A percentile compares a stretch with the other conserved stretches of the same genome.
These are phyloP conservation scores for Drosophila eohydei DNA, from an alignment of 2,888 invertebrate genomes.

Conservation along the genomic window DNA sequence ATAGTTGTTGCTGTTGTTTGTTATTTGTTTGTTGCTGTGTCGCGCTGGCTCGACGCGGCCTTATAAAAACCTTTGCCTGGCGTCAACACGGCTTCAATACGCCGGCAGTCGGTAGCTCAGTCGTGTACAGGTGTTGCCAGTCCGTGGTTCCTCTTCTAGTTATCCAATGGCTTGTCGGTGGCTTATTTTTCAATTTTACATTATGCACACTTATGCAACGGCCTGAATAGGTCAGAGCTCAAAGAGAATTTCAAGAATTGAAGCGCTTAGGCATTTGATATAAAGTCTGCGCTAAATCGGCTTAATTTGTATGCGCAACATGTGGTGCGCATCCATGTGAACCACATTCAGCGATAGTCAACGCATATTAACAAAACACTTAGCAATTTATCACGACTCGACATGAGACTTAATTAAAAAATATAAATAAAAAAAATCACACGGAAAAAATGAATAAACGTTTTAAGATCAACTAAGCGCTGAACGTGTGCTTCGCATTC, in stretches of 20 bases:
- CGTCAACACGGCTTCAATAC: slow-evolving; percentile 74
- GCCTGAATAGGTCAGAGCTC: slow-evolving; percentile 8
- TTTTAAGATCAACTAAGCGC: slow-evolving; percentile 30
- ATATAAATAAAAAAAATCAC: slow-evolving; percentile 32
- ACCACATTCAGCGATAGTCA: slow-evolving; percentile 40
- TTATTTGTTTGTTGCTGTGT: slow-evolving; percentile 66
- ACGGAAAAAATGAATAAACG: slow-evolving; percentile 26
- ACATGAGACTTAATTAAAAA: slow-evolving; percentile 14
- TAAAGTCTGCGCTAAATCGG: background rate
- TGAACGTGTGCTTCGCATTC: slow-evolving; percentile 10
- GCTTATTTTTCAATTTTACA: slow-evolving; percentile 17
- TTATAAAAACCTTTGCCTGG: slow-evolving; percentile 79
- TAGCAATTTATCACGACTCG: slow-evolving; percentile 1
- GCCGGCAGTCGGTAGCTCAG: slow-evolving; percentile 76
- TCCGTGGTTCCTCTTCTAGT: slow-evolving; percentile 39
- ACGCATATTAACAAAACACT: slow-evolving; percentile 44
- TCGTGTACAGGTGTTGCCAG: slow-evolving; percentile 41
- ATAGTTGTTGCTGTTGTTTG: slow-evolving; percentile 55
- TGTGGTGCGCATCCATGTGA: slow-evolving; percentile 54
- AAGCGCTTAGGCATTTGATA: slow-evolving; percentile 1
- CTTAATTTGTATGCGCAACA: slow-evolving; percentile 65
- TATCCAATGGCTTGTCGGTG: slow-evolving; percentile 14
- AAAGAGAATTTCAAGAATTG: slow-evolving; percentile 1
- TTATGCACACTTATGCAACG: slow-evolving; percentile 65
- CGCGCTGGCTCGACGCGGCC: slow-evolving; percentile 41